A percentile compares a stretch with the other conserved stretches of the same genome.
phyloP scores from a whole-genome alignment of 2,888 invertebrate genomes.

The Limnephilus auricula region DNA sequence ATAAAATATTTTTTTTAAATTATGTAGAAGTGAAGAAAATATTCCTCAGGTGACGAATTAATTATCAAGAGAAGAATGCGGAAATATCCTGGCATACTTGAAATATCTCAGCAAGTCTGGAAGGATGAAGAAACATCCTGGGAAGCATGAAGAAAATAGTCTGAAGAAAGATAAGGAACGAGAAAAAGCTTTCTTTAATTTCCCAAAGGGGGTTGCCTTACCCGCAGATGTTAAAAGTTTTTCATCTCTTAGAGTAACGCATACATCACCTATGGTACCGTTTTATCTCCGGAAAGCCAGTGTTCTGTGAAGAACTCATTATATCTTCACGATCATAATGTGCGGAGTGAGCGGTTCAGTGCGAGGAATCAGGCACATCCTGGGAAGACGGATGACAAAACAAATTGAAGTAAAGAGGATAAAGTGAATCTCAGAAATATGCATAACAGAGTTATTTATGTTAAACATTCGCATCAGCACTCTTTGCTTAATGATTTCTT shows the following conservation, averaged over 20 bases:
- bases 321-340: background rate
- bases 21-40: background rate
- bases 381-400: background rate
- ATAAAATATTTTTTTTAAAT: too few species aligned
- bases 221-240: slow-evolving; percentile 38
- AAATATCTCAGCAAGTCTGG: background rate
- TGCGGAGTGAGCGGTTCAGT: background rate
- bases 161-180: background rate
- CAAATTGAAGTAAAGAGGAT: background rate
- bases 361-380: background rate
- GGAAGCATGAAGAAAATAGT: background rate
- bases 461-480: background rate
- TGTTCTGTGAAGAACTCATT: slow-evolving; percentile 26
- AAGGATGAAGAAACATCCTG: background rate
- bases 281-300: background rate
- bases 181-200: slow-evolving; percentile 39
- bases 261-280: slow-evolving; percentile 35
- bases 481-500: background rate
- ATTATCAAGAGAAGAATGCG: background rate
- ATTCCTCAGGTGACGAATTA: background rate
- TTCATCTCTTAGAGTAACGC: slow-evolving; percentile 34
- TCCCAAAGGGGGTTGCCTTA: background rate
- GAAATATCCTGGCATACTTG: background rate
- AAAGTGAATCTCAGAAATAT: background rate
- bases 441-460: background rate